A percentile compares a stretch with the other conserved stretches of the same genome.
Evolutionary conservation across 2,113 vertebrate genomes (phyloP).

Genomic region (Burhinus oedicnemus): DNA sequence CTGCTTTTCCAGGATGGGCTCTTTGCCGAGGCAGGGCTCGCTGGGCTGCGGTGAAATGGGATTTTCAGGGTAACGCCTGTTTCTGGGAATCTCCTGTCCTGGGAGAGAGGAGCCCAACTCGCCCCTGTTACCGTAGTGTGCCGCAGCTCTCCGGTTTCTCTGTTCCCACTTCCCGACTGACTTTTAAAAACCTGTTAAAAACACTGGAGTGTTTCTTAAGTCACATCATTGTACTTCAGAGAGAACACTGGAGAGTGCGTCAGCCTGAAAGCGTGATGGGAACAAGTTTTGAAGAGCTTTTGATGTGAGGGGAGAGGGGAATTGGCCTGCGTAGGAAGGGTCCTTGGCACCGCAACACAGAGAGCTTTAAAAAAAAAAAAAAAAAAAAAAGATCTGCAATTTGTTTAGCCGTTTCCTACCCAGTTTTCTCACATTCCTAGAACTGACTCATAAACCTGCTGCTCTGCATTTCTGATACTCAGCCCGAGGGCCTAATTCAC

Average conservation of each 20-base stretch:
- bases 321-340: background rate
- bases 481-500: background rate
- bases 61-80: background rate
- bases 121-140: accelerated
- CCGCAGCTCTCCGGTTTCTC: background rate
- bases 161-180: background rate
- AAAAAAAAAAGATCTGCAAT: background rate
- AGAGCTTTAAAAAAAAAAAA: background rate
- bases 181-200: background rate
- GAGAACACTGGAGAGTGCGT: background rate
- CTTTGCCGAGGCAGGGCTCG: background rate
- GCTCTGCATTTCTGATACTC: constrained; percentile 10
- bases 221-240: background rate
- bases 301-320: background rate
- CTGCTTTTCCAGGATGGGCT: background rate
- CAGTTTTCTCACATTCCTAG: constrained; percentile 21
- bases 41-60: background rate
- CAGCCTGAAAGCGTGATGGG: background rate
- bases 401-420: background rate
- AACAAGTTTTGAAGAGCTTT: background rate
- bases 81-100: background rate
- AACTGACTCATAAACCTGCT: constrained; percentile 13
- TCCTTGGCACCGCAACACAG: background rate
- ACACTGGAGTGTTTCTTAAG: background rate
- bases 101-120: background rate